Percentiles rank a stretch among this genome's conserved stretches.
Conservation (phyloP, 1,140 invertebrate genomes). For the Asobara japonica region DNA sequence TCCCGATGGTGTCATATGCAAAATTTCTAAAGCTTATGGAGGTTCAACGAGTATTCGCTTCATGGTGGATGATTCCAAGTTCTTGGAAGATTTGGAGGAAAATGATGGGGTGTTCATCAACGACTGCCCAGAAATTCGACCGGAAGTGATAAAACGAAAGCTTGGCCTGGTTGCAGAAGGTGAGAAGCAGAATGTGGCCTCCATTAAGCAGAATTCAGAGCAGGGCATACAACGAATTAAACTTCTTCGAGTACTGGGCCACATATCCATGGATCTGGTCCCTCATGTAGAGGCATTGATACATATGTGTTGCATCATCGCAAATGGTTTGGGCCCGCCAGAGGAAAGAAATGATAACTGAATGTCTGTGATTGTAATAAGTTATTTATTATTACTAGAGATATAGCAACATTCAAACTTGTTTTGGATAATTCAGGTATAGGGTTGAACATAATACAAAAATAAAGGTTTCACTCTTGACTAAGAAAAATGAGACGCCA, state of each 20-base stretch:
- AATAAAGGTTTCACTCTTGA: too few species aligned
- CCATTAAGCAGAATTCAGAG: neutral
- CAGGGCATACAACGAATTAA: neutral
- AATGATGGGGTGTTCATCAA: conserved; percentile 48
- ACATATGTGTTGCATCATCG: conserved; percentile 36
- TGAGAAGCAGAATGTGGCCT: conserved; percentile 29
- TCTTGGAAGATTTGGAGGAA: conserved; percentile 42
- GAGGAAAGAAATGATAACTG: too few species aligned
- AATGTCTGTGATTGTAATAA: too few species aligned
- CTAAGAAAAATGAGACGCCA: too few species aligned
- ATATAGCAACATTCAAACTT: too few species aligned
- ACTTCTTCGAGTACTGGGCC: neutral
- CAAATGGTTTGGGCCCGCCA: conserved; percentile 33
- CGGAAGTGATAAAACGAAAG: conserved; percentile 29
- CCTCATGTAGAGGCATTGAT: conserved; percentile 38
- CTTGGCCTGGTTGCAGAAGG: conserved; percentile 25
- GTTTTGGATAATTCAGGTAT: too few species aligned
- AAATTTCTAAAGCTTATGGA: conserved; percentile 16
- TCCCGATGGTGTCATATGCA: conserved; percentile 8
- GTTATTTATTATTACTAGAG: too few species aligned
- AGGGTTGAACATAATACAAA: too few species aligned
- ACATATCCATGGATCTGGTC: conserved; percentile 30
- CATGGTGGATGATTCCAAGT: conserved; percentile 35
- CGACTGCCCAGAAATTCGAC: conserved; percentile 39
- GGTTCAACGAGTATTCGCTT: conserved; percentile 12